Percentiles rank a stretch among this genome's conserved stretches.
Conservation (phyloP, 2,888 invertebrate genomes). For the Callimorpha dominula region DNA sequence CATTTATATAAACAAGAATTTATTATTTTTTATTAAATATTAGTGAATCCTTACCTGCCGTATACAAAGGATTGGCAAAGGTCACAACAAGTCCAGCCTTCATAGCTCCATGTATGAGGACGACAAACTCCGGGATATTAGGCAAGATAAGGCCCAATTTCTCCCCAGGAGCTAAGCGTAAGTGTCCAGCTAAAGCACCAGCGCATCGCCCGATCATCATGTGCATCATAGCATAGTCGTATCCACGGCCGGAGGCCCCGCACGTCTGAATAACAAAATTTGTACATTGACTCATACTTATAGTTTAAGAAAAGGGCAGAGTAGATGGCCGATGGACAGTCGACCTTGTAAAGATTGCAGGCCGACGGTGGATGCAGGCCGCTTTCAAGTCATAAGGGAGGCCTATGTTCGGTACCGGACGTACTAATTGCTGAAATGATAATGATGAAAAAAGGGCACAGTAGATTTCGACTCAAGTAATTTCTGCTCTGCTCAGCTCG, state of each 20-base stretch:
- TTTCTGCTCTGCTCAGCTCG: no score
- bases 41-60: conserved; percentile 81
- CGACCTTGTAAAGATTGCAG: no score
- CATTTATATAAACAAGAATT: no score
- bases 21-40: background rate
- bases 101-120: conserved; percentile 89
- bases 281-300: background rate
- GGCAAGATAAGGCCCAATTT: conserved; percentile 89
- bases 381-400: no score
- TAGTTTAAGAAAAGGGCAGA: no score
- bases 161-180: conserved; percentile 88
- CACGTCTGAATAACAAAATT: conserved; percentile 85
- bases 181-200: conserved; percentile 83
- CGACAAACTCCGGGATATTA: conserved; percentile 90
- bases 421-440: no score
- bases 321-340: no score
- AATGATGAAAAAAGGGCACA: no score
- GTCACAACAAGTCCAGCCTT: conserved; percentile 89
- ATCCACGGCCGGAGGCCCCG: conserved; percentile 88
- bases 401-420: no score
- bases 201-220: conserved; percentile 87
- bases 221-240: conserved; percentile 88
- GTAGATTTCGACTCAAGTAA: no score
- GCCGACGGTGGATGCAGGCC: no score
- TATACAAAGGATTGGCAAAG: conserved; percentile 90